Evolutionary conservation across 2,113 vertebrate genomes (phyloP), one percentile per base, ranked within the genome.

Genomic region (Nansenia antarctica): DNA sequence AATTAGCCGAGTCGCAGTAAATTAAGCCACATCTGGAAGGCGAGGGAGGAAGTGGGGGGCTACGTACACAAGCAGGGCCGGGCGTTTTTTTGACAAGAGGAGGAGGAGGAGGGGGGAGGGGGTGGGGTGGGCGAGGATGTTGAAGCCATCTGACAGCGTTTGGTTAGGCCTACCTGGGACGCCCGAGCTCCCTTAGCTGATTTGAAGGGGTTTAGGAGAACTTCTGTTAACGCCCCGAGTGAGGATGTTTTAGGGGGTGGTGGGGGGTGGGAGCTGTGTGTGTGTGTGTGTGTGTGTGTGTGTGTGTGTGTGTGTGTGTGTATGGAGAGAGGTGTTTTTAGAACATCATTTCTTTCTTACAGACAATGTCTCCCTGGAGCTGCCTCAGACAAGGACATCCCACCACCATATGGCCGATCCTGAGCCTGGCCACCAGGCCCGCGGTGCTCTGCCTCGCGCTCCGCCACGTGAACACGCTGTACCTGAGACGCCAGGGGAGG

Each of bases 1-100:
- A 98, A 99, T 99, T 99, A 99, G 96, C 96, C 92, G 94, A 98
- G 97, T 98, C 94, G 95, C 97, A 98, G 96, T 98, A 98, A 98
- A 99, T 99, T 98, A 99, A 99, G 95, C 95, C 95, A 98, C 97
- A 99, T 99, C 97, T 99, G 96, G 97, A n/a, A 97, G 87, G 95
- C 95, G n/a, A 94, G 92, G 94, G 92, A 79, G 18, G 42, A 94
- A 94, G 85, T 82, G 73, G 93, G 94, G 93, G 90, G 92, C 92
- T 88, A 69, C n/a, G 42, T 45, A 18, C n/a, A 30, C 15, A 26
- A 18, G 55, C 87, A 90, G 93, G 94, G 85, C 92, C 89, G 88
- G 91, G 88, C 82, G 89, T 59, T 59, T 70, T 77, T 77, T 92
- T 92, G 91, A 94, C 91, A 90, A 91, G 86, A 84, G 69, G 76